Percentiles rank a stretch among this genome's conserved stretches.
Evolutionary conservation across 2,113 vertebrate genomes (phyloP).

Genomic region (Miniopterus natalensis): DNA sequence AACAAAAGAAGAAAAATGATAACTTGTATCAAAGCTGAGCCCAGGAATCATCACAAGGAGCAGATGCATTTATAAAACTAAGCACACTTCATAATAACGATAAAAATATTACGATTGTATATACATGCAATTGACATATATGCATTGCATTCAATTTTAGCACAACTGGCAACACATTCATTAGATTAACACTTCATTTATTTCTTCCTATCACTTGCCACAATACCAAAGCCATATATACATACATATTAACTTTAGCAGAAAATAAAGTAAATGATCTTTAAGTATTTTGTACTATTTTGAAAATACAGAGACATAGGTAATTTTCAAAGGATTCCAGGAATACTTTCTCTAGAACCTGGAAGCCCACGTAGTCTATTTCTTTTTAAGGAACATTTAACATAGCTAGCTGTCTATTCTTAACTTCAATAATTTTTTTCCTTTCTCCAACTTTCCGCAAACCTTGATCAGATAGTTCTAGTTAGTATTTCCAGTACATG

Average conservation of each 20-base stretch:
- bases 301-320: conserved; percentile 54
- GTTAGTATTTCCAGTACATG: conserved; percentile 81
- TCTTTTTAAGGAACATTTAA: conserved; percentile 50
- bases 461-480: conserved; percentile 77
- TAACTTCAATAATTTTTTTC: conserved; percentile 50
- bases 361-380: conserved; percentile 14
- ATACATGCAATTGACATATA: conserved; percentile 75
- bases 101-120: conserved; percentile 75
- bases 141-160: conserved; percentile 81
- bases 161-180: conserved; percentile 80
- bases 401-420: conserved; percentile 52
- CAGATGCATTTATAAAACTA: conserved; percentile 83
- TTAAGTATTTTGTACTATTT: conserved; percentile 45
- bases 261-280: conserved; percentile 60
- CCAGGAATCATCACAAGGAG: conserved; percentile 77
- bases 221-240: conserved; percentile 69
- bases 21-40: conserved; percentile 73
- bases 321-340: conserved; percentile 67
- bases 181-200: conserved; percentile 88
- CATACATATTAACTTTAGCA: conserved; percentile 46
- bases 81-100: conserved; percentile 74
- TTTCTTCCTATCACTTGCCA: conserved; percentile 80
- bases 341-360: conserved; percentile 53
- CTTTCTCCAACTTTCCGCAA: conserved; percentile 53
- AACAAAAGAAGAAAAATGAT: conserved; percentile 85